A percentile compares a stretch with the other conserved stretches of the same genome.
Conservation (phyloP, 2,888 invertebrate species). For the Eilema caniola region DNA sequence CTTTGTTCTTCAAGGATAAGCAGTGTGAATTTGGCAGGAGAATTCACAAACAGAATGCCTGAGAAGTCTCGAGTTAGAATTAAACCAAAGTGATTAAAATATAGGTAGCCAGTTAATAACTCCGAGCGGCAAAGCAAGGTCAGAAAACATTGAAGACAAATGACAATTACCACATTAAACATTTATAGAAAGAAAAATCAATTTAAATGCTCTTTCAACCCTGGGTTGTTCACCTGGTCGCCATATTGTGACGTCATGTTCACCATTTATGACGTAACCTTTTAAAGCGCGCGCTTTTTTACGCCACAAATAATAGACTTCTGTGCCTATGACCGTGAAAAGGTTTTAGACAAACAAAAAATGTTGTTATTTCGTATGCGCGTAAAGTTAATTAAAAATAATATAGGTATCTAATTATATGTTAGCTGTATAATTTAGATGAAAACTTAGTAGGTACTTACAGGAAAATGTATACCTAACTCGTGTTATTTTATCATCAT, state of each 20-base stretch:
- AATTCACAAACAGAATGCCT: no score
- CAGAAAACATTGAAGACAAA: neutral
- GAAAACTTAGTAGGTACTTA: neutral
- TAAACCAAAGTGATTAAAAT: no score
- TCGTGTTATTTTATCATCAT: neutral
- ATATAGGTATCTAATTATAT: conserved; percentile 7
- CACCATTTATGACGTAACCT: conserved; percentile 48
- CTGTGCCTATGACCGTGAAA: conserved; percentile 37
- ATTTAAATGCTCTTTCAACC: conserved; percentile 20
- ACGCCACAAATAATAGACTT: conserved; percentile 3
- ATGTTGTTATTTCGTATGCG: conserved; percentile 5
- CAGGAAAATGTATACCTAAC: neutral
- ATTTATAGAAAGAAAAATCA: conserved; percentile 29
- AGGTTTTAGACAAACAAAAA: conserved; percentile 22
- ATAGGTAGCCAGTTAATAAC: no score
- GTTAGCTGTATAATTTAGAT: conserved; percentile 7
- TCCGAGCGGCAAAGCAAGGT: neutral
- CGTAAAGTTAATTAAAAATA: conserved; percentile 5
- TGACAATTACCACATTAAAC: conserved; percentile 14
- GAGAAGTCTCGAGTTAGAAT: no score
- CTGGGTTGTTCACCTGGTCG: conserved; percentile 51
- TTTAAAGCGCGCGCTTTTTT: conserved; percentile 27
- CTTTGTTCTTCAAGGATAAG: no score
- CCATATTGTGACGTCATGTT: conserved; percentile 51
- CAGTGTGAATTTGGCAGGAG: no score